These are phyloP conservation scores for Oryctes rhinoceros DNA, from an alignment of 1,140 invertebrate genomes.

Conservation along the genomic window DNA sequence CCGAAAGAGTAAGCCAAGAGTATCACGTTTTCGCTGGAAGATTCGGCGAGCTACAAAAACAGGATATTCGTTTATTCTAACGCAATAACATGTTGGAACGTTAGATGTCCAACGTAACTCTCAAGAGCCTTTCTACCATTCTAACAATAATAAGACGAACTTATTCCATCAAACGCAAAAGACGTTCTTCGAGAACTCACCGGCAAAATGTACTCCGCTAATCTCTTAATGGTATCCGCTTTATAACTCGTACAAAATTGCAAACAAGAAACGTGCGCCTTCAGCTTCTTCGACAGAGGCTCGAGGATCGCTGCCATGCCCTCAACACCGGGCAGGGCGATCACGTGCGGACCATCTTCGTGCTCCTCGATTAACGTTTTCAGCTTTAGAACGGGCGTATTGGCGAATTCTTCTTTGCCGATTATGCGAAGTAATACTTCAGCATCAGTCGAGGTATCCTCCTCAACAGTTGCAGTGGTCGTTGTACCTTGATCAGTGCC, in stretches of 20 bases:
- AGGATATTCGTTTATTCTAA: neutral
- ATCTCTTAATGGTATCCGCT: neutral
- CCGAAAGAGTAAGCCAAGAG: slow-evolving; percentile 20
- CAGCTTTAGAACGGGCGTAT: neutral
- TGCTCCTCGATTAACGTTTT: slow-evolving; percentile 32
- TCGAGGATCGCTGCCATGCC: slow-evolving; percentile 71
- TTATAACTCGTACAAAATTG: slow-evolving; percentile 61
- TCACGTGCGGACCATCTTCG: slow-evolving; percentile 58
- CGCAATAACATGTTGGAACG: neutral
- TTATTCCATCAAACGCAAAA: too few species aligned
- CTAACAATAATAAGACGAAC: too few species aligned
- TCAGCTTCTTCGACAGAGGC: slow-evolving; percentile 67
- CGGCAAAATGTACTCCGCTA: neutral
- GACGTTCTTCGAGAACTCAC: too few species aligned
- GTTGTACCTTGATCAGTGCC: neutral
- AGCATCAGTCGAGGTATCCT: neutral
- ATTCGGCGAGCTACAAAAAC: neutral
- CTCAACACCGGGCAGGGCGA: slow-evolving; percentile 86
- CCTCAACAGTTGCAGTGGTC: neutral
- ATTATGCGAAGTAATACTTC: neutral
- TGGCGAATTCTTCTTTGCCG: neutral
- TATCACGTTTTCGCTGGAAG: neutral
- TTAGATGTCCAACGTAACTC: too few species aligned
- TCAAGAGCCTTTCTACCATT: too few species aligned
- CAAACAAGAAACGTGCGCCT: slow-evolving; percentile 72